Base-by-base conservation (phyloP, 2,113 vertebrate species). In the Diadophis punctatus region DNA sequence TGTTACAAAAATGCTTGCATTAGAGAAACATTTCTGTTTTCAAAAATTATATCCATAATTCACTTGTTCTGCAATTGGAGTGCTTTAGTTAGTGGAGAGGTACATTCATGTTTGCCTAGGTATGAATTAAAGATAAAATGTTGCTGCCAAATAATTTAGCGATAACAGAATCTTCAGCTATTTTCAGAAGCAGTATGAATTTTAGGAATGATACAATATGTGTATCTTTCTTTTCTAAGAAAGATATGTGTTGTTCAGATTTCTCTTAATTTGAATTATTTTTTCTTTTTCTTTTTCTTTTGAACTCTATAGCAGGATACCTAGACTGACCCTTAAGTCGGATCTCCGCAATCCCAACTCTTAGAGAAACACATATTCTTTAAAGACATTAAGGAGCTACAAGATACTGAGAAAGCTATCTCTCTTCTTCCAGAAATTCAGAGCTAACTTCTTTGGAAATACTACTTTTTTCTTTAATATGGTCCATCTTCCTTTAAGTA, bases 1-100 rank as follows among this genome's bases (percentile, higher is more conserved):
- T n/a, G 58, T 0, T 0, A 51, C 2, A 86, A 6, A 91, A 53
- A 48, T 3, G 0, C 1, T 68, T 39, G 11, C 0, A 34, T 1
- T 3, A 39, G 1, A 52, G 22, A 80, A 85, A n/a, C 0, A 0
- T 34, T 46, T 85, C 0, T 0, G 9, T 22, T 92, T 95, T 89
- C n/a, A 68, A 48, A 34, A 86, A 43, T 0, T 6, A 23, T 89
- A 23, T 89, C 0, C 0, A 27, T 94, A 91, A 87, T 16, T 1
- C 18, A 6, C 56, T 25, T 86, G 5, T 84, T 93, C 55, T 87
- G 93, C 92, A 95, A 1, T 14, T 90, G 30, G 34, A 85, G 4
- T 1, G 92, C 91, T 86, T 9, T 4, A 11, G 86, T 88, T 94
- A 49, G 48, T 49, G 48, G 48, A 49, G 86, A 90, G 52, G 11